Base-by-base conservation (phyloP, 2,113 vertebrate genomes). In the Callaeas wilsoni region DNA sequence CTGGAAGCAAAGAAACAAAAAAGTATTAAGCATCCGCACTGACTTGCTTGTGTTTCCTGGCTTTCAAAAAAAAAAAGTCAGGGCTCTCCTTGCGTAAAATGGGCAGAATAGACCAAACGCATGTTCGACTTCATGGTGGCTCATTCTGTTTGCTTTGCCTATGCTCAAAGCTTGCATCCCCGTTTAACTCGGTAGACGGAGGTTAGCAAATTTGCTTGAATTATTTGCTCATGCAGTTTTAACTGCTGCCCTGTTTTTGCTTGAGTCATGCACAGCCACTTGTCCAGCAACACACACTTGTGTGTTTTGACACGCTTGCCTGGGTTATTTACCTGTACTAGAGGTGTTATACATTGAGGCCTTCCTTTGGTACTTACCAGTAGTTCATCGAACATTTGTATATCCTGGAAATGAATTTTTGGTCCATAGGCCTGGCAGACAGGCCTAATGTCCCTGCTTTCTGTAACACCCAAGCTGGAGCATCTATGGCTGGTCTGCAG, bases 181-280 rank as follows among this genome's bases (percentile, higher is more conserved):
- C 0, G 0, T 87, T 81, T 59, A 53, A 49, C 20, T 65, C 9
- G 0, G 19, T 44, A 33, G 35, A 11, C 3, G 0, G 33, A 30
- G 33, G 3, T 62, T 78, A 18, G 14, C 67, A 53, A 26, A 63
- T 37, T 26, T 11, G 13, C 35, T 25, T 35, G 20, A 65, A 0
- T 76, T 76, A 13, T 7, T 68, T 9, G 9, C 37, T 41, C 7
- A 1, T 12, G 7, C 33, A 7, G 7, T 59, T 62, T 52, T n/a
- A 84, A 32, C 21, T 75, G 27, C 33, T 62, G 15, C 23, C 73
- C 16, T 20, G 3, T 16, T 57, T 69, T 87, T 16, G 16, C 32
- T 65, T 32, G 56, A 84, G 32, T 81, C 67, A 32, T 17, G 3
- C 46, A 41, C 33, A 33, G 68, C 16, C 35, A 4, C 30, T 62